A percentile compares a stretch with the other conserved stretches of the same genome.
phyloP scores from a whole-genome alignment of 2,113 vertebrate species.

The Hystrix brachyura region DNA sequence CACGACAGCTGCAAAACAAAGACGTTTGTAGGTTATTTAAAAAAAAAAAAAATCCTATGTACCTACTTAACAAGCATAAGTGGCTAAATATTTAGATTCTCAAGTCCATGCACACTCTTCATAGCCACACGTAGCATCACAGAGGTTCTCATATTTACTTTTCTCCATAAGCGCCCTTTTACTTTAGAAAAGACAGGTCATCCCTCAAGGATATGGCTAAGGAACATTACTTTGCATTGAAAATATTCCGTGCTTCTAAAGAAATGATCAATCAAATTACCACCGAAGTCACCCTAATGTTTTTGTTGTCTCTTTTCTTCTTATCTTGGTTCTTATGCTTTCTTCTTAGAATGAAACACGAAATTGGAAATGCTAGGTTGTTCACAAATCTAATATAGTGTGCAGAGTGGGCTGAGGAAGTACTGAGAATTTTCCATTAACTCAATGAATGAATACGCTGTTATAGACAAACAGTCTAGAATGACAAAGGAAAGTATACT shows the following conservation, averaged over 20 bases:
- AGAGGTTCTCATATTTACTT: background rate
- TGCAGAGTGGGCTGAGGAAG: background rate
- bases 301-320: background rate
- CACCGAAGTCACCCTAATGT: background rate
- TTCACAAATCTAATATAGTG: background rate
- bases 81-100: background rate
- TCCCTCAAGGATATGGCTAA: background rate
- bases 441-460: background rate
- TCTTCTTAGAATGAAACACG: background rate
- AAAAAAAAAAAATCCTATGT: background rate
- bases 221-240: background rate
- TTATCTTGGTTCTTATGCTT: background rate
- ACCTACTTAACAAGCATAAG: background rate
- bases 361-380: background rate
- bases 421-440: background rate
- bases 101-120: background rate
- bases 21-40: background rate
- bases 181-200: background rate
- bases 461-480: background rate
- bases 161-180: background rate
- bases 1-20: conserved; percentile 92
- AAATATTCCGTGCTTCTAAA: background rate
- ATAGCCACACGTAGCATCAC: too few relatives aligned
- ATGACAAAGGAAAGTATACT: background rate
- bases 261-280: background rate